Conservation (phyloP, 2,888 invertebrate genomes). For the Pinctada fucata region DNA sequence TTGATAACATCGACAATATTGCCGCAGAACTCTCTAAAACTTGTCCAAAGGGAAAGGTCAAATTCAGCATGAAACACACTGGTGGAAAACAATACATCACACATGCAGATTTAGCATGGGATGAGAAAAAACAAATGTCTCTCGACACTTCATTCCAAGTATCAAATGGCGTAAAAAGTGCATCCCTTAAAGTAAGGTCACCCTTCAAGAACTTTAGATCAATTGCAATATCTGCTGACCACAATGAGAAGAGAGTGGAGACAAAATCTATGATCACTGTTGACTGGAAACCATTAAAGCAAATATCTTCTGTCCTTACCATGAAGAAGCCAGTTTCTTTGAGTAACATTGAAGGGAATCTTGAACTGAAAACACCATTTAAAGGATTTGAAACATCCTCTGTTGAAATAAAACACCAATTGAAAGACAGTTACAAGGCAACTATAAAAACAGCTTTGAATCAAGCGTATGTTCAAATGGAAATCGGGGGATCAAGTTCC, state of each 20-base stretch:
- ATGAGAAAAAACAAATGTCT: constrained; percentile 39
- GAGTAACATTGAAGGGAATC: constrained; percentile 44
- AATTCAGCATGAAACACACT: constrained; percentile 48
- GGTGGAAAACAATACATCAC: constrained; percentile 44
- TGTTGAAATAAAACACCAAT: constrained; percentile 47
- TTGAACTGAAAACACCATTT: constrained; percentile 57
- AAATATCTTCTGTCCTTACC: constrained; percentile 52
- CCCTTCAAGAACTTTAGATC: constrained; percentile 40
- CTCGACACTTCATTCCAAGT: constrained; percentile 49
- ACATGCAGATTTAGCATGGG: constrained; percentile 51
- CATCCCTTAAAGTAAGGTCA: constrained; percentile 44
- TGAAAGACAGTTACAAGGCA: constrained; percentile 42
- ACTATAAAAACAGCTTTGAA: constrained; percentile 47
- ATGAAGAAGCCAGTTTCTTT: constrained; percentile 54
- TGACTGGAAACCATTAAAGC: constrained; percentile 50
- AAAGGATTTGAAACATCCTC: constrained; percentile 45
- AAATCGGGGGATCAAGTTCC: constrained; percentile 50
- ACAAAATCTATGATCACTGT: constrained; percentile 50
- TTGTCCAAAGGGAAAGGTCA: constrained; percentile 45
- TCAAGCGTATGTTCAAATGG: constrained; percentile 45
- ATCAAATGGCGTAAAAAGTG: constrained; percentile 33
- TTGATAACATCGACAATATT: constrained; percentile 38
- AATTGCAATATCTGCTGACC: constrained; percentile 41
- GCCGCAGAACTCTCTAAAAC: constrained; percentile 46
- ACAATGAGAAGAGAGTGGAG: constrained; percentile 40